These are phyloP conservation scores for Equus przewalskii DNA, from an alignment of 2,113 vertebrate species.

Conservation along the genomic window DNA sequence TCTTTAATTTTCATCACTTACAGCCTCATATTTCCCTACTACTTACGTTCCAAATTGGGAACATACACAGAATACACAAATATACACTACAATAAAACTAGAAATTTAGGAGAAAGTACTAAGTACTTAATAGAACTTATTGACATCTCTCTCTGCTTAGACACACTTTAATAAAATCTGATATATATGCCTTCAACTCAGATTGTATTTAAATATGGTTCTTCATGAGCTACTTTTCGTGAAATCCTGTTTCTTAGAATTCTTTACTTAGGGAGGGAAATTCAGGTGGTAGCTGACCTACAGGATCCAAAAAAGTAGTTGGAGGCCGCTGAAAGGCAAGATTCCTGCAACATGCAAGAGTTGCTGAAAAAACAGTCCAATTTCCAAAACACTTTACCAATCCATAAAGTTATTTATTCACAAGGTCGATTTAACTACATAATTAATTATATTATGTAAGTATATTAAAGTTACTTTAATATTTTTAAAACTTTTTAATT, in stretches of 20 bases:
- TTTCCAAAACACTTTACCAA: background rate
- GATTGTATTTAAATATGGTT: background rate
- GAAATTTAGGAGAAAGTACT: background rate
- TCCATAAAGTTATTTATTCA: background rate
- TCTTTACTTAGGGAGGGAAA: background rate
- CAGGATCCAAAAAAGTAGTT: background rate
- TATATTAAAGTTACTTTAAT: conserved; percentile 17
- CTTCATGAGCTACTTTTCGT: background rate
- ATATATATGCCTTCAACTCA: background rate
- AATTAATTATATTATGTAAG: background rate
- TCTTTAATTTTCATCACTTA: background rate
- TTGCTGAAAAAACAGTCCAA: background rate
- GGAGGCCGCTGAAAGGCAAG: background rate
- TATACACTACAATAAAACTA: background rate
- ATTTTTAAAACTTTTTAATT: background rate
- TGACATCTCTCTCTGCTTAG: background rate
- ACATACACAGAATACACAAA: background rate
- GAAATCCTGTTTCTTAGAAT: background rate
- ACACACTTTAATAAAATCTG: background rate
- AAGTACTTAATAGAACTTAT: background rate
- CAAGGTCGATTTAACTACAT: background rate
- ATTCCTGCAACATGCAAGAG: background rate
- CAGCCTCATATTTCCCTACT: background rate
- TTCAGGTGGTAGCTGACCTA: background rate
- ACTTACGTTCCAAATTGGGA: background rate